Evolutionary conservation across 2,888 invertebrate genomes (phyloP), one percentile per base, ranked within the genome.

Genomic region (Ligdia adustata): DNA sequence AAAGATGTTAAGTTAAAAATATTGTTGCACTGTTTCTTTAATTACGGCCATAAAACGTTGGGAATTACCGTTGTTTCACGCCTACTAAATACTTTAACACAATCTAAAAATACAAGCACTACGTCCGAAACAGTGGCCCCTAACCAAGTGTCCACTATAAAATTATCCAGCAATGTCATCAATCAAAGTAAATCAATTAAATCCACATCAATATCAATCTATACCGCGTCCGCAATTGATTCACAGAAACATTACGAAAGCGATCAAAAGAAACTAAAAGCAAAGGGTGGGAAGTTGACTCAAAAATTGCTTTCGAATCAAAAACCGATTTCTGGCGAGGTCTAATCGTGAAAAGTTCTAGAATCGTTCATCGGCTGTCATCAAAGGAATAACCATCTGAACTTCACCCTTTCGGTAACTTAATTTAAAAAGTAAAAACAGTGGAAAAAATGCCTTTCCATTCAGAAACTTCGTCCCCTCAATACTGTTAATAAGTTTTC

Each of bases 341-440:
- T 5, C 60, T 75, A 57, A 57, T 55, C 57, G 67, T 50, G 43
- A 53, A n/a, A 57, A 55, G 37, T 57, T 62, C 37, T 9, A 14
- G 74, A 82, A 82, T 80, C 85, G 82, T 83, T 86, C 81, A 89
- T 88, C 82, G 86, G 77, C 75, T 83, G 83, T 83, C 85, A 83
- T 88, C 82, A 84, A 86, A 83, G 80, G 75, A 84, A 85, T 84
- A 82, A 86, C 75, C 16, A 16, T 16, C 5, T 16, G 16, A 16
- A 16, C 16, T 3, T 16, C 16, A 82, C 82, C 84, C 84, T 80
- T 82, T 72, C 63, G 57, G 56, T 57, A 79, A 87, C 80, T 85
- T 80, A 87, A 87, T 89, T 87, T 85, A 83, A 83, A 80, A 72
- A 60, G 67, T 67, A 61, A 65, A 62, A 69, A 65, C 13, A 28